Evolutionary conservation across 1,140 invertebrate species (phyloP).

Genomic region (Idris sp.): DNA sequence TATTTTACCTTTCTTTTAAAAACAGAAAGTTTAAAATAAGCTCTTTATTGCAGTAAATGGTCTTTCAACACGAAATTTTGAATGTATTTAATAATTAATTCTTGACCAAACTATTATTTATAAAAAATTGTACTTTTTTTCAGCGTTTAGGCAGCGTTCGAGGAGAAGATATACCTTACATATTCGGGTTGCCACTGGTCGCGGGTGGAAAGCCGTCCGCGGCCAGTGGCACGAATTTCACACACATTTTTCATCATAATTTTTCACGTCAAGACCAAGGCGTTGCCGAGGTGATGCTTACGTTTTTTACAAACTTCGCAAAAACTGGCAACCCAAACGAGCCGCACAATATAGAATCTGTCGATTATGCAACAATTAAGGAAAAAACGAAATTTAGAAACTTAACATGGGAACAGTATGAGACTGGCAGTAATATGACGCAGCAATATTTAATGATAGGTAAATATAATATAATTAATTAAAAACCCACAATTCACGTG

Average conservation of each 20-base stretch:
- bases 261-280: conserved; percentile 87
- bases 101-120: no score
- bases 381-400: conserved; percentile 81
- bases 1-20: no score
- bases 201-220: conserved; percentile 79
- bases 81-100: no score
- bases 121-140: no score
- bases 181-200: conserved; percentile 91
- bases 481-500: no score
- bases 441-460: conserved; percentile 87
- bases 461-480: no score
- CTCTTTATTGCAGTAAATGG: no score
- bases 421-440: conserved; percentile 80
- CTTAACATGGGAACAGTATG: conserved; percentile 85
- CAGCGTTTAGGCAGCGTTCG: conserved; percentile 88
- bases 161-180: conserved; percentile 91
- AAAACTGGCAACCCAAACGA: conserved; percentile 86
- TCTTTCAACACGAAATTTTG: no score
- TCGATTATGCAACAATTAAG: conserved; percentile 80
- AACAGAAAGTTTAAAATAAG: no score
- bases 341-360: conserved; percentile 78
- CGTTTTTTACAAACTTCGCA: conserved; percentile 86
- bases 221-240: conserved; percentile 39
- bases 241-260: conserved; percentile 81
- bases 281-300: conserved; percentile 86